Conservation (phyloP, 2,113 vertebrate genomes). For the Syrmaticus mikado region DNA sequence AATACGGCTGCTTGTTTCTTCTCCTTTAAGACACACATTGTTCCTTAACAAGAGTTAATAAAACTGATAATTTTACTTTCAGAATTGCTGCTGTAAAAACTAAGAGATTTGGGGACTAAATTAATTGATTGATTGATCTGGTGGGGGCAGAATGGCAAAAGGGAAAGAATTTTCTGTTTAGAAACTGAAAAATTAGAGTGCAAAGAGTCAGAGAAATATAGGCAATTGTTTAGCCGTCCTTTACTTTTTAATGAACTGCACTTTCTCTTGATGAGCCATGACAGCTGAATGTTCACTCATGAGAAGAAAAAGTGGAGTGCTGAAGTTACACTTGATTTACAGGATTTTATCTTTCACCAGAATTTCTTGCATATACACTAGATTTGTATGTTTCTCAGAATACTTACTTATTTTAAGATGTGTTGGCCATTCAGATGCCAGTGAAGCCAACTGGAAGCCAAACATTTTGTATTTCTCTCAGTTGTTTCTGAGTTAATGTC, state of each 20-base stretch:
- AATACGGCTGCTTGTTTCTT: neutral
- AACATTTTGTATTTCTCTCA: neutral
- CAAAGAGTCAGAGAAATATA: neutral
- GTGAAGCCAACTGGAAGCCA: neutral
- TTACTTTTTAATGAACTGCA: neutral
- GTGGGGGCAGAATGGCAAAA: neutral
- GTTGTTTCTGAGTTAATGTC: neutral
- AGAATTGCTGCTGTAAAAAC: neutral
- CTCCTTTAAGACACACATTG: neutral
- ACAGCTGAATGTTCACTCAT: neutral
- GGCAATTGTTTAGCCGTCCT: neutral
- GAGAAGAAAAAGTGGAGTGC: neutral
- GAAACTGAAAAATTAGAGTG: neutral
- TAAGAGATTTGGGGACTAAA: conserved; percentile 26
- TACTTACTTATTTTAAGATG: neutral
- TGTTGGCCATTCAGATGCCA: neutral
- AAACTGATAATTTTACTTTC: neutral
- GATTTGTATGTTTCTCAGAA: neutral
- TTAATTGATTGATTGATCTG: conserved; percentile 10
- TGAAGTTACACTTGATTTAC: neutral
- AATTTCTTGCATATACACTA: neutral
- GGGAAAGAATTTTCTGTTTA: neutral
- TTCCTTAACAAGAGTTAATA: neutral
- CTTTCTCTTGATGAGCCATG: neutral
- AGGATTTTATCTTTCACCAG: neutral